Conservation (phyloP, 2,797 vertebrate genomes). For the Sebastes kiyomatsui region DNA sequence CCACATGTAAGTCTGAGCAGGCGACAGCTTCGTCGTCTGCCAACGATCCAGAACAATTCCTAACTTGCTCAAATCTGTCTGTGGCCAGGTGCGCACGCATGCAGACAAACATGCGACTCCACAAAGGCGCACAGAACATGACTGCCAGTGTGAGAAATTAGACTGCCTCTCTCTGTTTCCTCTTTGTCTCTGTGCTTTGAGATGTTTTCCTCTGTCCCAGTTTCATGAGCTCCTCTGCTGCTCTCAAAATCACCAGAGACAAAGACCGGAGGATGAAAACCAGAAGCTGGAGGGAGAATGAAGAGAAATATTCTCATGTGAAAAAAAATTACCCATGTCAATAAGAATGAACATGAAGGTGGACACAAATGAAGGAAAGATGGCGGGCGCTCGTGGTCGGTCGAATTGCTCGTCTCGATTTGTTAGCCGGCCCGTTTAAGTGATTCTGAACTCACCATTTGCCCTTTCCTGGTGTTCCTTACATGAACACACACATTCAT, state of each 20-base stretch:
- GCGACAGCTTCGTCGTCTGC: constrained; percentile 25
- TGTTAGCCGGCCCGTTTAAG: constrained; percentile 55
- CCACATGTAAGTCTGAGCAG: constrained; percentile 23
- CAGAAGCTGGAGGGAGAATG: constrained; percentile 39
- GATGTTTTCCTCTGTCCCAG: constrained; percentile 73
- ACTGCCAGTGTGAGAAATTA: constrained; percentile 56
- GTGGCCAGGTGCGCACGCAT: constrained; percentile 46
- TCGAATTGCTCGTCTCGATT: constrained; percentile 33
- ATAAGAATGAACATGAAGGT: constrained; percentile 50
- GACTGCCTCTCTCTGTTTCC: constrained; percentile 59
- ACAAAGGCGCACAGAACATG: constrained; percentile 40
- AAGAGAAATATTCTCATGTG: constrained; percentile 15
- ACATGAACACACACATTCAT: constrained; percentile 28
- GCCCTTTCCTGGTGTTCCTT: constrained; percentile 55
- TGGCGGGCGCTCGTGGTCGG: constrained; percentile 47
- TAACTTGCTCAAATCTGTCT: constrained; percentile 34
- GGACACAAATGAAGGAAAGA: constrained; percentile 56
- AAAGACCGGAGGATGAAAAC: constrained; percentile 65
- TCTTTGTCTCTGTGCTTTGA: constrained; percentile 74
- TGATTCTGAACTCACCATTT: constrained; percentile 67
- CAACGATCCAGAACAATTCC: constrained; percentile 28
- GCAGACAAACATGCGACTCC: constrained; percentile 46
- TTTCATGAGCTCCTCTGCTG: constrained; percentile 69
- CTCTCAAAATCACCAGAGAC: constrained; percentile 57
- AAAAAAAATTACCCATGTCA: constrained; percentile 3